Evolutionary conservation across 2,113 vertebrate species (phyloP).

Genomic region (Acanthisitta chloris): DNA sequence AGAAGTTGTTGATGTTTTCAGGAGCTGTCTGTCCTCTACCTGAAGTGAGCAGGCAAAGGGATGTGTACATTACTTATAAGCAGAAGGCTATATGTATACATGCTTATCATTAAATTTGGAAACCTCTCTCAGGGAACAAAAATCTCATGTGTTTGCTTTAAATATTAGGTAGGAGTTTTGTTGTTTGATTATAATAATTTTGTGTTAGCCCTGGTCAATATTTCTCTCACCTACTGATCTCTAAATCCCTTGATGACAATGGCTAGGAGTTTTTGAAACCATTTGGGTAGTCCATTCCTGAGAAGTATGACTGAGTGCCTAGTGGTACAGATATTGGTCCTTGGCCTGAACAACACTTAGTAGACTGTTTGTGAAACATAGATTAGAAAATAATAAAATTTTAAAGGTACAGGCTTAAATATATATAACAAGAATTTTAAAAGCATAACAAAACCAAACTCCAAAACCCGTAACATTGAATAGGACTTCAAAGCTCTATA

Average conservation of each 20-base stretch:
- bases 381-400: background rate
- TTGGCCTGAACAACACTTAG: background rate
- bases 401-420: background rate
- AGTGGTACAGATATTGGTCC: background rate
- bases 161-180: background rate
- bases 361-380: background rate
- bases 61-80: background rate
- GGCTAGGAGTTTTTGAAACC: background rate
- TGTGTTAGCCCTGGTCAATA: background rate
- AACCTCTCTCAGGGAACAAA: background rate
- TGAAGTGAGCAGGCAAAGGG: background rate
- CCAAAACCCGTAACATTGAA: background rate
- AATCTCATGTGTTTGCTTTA: background rate
- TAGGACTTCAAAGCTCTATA: background rate
- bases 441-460: fast-evolving
- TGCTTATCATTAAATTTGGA: background rate
- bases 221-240: background rate
- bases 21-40: background rate
- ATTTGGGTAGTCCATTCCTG: background rate
- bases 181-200: background rate
- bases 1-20: background rate
- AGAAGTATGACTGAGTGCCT: background rate
- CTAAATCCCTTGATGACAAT: background rate
- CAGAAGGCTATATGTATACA: background rate
- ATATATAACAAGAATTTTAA: too few species aligned